Evolutionary conservation across 2,888 invertebrate species (phyloP).

Genomic region (Philereme transversata): DNA sequence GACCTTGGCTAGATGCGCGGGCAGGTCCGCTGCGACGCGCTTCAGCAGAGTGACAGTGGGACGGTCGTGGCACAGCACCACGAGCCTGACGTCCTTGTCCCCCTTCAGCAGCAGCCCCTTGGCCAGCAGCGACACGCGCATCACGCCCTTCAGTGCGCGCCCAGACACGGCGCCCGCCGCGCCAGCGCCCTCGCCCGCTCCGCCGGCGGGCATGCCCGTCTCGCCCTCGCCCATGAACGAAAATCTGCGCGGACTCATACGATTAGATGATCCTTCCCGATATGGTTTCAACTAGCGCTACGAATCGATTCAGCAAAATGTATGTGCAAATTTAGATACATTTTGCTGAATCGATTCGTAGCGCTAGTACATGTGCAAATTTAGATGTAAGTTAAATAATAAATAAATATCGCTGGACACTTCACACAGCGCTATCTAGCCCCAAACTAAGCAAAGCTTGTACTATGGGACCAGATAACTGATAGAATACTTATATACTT

Average conservation of each 20-base stretch:
- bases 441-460: no score
- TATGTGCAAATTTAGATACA: no score
- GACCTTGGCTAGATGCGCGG: slow-evolving; percentile 61
- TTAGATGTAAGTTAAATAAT: no score
- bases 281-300: neutral
- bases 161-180: neutral
- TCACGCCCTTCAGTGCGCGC: slow-evolving; percentile 96
- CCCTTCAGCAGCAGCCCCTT: slow-evolving; percentile 93
- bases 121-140: slow-evolving; percentile 94
- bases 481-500: no score
- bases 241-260: slow-evolving; percentile 53
- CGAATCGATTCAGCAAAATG: neutral
- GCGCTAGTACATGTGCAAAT: no score
- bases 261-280: neutral
- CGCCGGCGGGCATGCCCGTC: slow-evolving; percentile 19
- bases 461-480: no score
- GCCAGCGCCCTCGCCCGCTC: slow-evolving; percentile 26
- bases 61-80: slow-evolving; percentile 97
- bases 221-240: slow-evolving; percentile 73
- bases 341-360: no score
- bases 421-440: no score
- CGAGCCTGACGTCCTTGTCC: slow-evolving; percentile 95
- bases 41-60: slow-evolving; percentile 95
- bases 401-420: no score
- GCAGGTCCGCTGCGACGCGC: slow-evolving; percentile 93